These are phyloP conservation scores for Telmatochromis brichardi DNA, from an alignment of 2,113 vertebrate genomes.

Conservation along the genomic window DNA sequence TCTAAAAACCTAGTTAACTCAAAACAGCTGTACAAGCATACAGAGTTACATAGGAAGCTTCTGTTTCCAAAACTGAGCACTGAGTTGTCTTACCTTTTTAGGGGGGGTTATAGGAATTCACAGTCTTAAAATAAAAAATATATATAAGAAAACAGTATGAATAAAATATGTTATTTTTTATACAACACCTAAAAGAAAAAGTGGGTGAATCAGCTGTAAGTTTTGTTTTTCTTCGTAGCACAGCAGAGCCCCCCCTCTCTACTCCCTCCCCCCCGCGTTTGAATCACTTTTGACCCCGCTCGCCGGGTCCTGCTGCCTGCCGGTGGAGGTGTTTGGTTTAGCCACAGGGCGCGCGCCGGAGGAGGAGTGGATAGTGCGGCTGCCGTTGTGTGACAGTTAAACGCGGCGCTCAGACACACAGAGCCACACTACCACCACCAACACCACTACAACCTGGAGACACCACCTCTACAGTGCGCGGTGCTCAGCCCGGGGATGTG, in stretches of 20 bases:
- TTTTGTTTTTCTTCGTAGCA: neutral
- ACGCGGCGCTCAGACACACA: conserved; percentile 40
- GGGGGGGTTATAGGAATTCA: neutral
- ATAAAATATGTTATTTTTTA: neutral
- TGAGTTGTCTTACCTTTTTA: neutral
- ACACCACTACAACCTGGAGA: conserved; percentile 31
- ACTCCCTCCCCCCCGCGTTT: neutral
- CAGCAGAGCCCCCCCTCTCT: neutral
- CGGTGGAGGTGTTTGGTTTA: conserved; percentile 44
- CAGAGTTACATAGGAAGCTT: neutral
- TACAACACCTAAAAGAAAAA: neutral
- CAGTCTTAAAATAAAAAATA: neutral
- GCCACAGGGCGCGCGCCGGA: conserved; percentile 48
- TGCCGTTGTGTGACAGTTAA: conserved; percentile 32
- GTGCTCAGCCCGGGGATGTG: conserved; percentile 56
- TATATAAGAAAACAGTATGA: neutral
- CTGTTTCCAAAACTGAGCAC: neutral
- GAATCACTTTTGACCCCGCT: conserved; percentile 24
- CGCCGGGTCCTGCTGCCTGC: neutral
- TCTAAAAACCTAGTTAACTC: neutral
- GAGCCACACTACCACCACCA: conserved; percentile 28
- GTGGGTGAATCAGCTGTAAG: neutral
- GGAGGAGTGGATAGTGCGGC: conserved; percentile 62
- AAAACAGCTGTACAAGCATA: neutral
- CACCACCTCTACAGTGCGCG: conserved; percentile 22